phyloP scores from a whole-genome alignment of 2,888 invertebrate genomes.

The Bruchidius siliquastri region DNA sequence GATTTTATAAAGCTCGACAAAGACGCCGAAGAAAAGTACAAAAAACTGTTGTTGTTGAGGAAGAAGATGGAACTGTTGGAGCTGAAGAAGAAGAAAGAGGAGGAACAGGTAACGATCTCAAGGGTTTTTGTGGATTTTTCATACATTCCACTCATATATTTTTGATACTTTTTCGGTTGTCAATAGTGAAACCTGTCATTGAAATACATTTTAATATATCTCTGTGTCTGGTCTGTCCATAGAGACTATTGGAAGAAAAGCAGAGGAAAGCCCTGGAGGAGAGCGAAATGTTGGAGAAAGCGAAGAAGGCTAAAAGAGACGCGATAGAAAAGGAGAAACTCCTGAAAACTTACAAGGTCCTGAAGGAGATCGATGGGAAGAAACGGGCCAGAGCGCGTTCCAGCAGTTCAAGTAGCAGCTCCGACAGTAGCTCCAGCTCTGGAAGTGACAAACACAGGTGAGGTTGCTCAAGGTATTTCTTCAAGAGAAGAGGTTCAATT shows the following conservation, averaged over 20 bases:
- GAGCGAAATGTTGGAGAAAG: slow-evolving; percentile 46
- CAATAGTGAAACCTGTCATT: too few relatives aligned
- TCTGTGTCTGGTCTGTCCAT: slow-evolving; percentile 9
- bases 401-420: slow-evolving; percentile 30
- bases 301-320: slow-evolving; percentile 45
- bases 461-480: background rate
- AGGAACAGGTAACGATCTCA: slow-evolving; percentile 41
- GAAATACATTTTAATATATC: too few relatives aligned
- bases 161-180: too few relatives aligned
- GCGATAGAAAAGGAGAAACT: slow-evolving; percentile 46
- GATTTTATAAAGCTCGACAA: slow-evolving; percentile 30
- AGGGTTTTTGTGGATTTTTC: too few relatives aligned
- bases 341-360: slow-evolving; percentile 44
- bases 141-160: background rate
- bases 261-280: slow-evolving; percentile 47
- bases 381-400: slow-evolving; percentile 19
- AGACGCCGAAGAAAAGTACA: slow-evolving; percentile 40
- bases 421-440: slow-evolving; percentile 31
- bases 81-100: slow-evolving; percentile 54
- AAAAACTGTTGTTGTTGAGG: slow-evolving; percentile 50
- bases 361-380: slow-evolving; percentile 42
- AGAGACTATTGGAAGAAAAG: slow-evolving; percentile 41
- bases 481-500: too few relatives aligned
- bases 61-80: slow-evolving; percentile 59
- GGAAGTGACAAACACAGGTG: slow-evolving; percentile 24